Conservation (phyloP, 2,888 invertebrate species). For the Parelbella ahira region DNA sequence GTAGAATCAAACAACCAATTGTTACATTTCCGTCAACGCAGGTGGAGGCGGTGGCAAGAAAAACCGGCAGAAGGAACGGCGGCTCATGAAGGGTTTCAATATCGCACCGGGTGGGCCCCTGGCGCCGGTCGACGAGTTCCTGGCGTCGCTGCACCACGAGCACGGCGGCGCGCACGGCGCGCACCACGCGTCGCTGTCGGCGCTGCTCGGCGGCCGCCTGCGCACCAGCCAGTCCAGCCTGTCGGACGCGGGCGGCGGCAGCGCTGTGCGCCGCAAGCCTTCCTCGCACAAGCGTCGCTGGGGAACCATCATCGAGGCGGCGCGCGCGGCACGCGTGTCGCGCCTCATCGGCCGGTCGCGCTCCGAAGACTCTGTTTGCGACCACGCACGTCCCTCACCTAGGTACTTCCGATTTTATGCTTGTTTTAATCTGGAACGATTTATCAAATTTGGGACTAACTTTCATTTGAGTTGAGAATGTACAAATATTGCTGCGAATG, state of each 20-base stretch:
- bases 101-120: conserved; percentile 86
- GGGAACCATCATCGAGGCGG: conserved; percentile 93
- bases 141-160: conserved; percentile 86
- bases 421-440: too few species aligned
- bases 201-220: conserved; percentile 82
- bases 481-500: too few species aligned
- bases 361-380: conserved; percentile 91
- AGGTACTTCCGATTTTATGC: too few species aligned
- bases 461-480: too few species aligned
- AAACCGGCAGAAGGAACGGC: conserved; percentile 94
- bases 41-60: conserved; percentile 94
- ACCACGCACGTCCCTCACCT: conserved; percentile 79
- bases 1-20: too few species aligned
- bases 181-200: conserved; percentile 81
- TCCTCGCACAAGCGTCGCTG: conserved; percentile 87
- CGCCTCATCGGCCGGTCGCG: conserved; percentile 87
- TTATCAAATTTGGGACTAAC: too few species aligned
- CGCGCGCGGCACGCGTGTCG: conserved; percentile 89
- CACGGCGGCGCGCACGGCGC: conserved; percentile 57
- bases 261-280: conserved; percentile 53
- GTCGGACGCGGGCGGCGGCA: conserved; percentile 48
- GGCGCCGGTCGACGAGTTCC: conserved; percentile 89
- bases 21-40: too few species aligned
- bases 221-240: conserved; percentile 47
- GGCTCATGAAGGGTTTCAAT: conserved; percentile 97